Base-by-base conservation (phyloP, 2,888 invertebrate species). In the Andrena haemorrhoa region DNA sequence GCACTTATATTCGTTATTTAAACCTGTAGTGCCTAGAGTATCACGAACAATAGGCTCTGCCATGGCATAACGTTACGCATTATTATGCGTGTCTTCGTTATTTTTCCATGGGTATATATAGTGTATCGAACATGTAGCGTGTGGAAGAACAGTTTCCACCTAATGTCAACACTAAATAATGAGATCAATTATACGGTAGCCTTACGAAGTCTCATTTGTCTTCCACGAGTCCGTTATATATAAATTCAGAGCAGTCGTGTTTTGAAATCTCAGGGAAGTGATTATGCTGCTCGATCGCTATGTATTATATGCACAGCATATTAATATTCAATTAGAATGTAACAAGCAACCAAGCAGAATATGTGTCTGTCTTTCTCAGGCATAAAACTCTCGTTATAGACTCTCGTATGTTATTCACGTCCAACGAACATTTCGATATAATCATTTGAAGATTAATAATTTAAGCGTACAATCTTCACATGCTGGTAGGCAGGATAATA, bases 111-210 rank as follows among this genome's bases (percentile, higher is more conserved):
- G 12, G 16, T 41, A 16, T 41, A 33, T 35, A 29, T 29, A 8
- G 31, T 35, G 23, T 58, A 65, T 58, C 63, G 16, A 60, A 60
- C 47, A 47, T 41, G 26, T 56, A 72, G 72, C 20, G 16, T 35
- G 73, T 75, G 56, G 53, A 77, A 87, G 65, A 72, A 75, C 51
- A 66, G 69, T 33, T 66, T 69, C 47, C 33, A 61, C 33, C 26
- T 31, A 41, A 35, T 20, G 31, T 65, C 6, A 63, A 56, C 58
- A 35, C 26, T 53, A 53, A 47, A 47, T 33, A 31, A 49, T 16
- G 49, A 65, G 4, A 66, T 73, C 41, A 35, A 70, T 8, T 16
- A n/a, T 16, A 5, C 12, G 33, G 29, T 49, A 70, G 61, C 41
- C 29, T 31, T 20, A 35, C 16, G 51, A 61, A 49, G 23, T 41